A percentile compares a stretch with the other conserved stretches of the same genome.
Conservation (phyloP, 2,797 vertebrate species). For the Micropoecilia bifurca region DNA sequence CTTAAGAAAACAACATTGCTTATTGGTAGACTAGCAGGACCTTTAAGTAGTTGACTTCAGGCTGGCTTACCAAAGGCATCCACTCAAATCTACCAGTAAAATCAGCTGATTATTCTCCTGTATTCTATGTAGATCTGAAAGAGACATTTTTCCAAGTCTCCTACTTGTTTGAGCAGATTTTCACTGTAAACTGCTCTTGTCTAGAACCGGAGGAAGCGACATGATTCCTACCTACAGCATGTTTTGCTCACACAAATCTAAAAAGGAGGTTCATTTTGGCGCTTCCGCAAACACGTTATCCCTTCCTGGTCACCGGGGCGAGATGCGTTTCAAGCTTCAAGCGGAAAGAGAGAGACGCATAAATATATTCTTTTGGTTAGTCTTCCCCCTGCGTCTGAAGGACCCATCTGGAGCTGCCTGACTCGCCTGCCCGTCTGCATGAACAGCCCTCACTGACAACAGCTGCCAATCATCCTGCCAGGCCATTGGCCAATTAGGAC, state of each 20-base stretch:
- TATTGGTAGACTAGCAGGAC: neutral
- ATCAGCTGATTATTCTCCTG: neutral
- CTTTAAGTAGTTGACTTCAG: neutral
- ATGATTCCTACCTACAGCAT: neutral
- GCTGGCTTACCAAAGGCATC: neutral
- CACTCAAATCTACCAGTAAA: neutral
- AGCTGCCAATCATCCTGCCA: constrained; percentile 73
- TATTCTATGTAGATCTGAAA: neutral
- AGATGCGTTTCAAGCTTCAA: constrained; percentile 19
- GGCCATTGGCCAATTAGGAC: constrained; percentile 74
- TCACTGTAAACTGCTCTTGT: neutral
- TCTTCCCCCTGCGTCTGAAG: constrained; percentile 30
- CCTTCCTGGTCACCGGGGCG: neutral
- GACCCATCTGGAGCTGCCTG: constrained; percentile 59
- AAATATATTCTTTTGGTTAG: constrained; percentile 11
- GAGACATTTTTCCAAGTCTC: neutral
- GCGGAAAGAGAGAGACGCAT: constrained; percentile 14
- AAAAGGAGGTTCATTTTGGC: neutral
- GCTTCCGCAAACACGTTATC: neutral
- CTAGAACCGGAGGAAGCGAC: neutral
- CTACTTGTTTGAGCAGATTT: neutral
- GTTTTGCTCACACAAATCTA: neutral
- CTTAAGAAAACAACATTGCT: neutral
- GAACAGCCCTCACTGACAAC: constrained; percentile 64
- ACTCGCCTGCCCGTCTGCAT: constrained; percentile 53